Evolutionary conservation across 2,888 invertebrate genomes (phyloP).

Genomic region (Ametastegia equiseti): DNA sequence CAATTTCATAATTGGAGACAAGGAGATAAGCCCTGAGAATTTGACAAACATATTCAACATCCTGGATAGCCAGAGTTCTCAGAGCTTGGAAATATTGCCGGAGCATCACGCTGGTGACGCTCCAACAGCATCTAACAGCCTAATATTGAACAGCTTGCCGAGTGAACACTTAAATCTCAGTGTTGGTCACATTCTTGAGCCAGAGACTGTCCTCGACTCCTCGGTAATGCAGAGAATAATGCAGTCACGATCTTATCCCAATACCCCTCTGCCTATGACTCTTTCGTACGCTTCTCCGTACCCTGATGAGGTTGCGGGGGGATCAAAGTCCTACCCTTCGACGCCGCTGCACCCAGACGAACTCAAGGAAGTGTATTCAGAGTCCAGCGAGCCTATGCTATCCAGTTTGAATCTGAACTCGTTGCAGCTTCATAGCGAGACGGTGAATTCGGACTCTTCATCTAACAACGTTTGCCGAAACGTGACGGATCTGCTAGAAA

Average conservation of each 20-base stretch:
- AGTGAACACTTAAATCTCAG: slow-evolving; percentile 63
- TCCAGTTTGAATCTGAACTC: slow-evolving; percentile 72
- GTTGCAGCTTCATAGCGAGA: slow-evolving; percentile 64
- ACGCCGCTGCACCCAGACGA: slow-evolving; percentile 79
- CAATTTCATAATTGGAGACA: slow-evolving; percentile 70
- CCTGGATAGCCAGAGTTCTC: slow-evolving; percentile 75
- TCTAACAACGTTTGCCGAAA: slow-evolving; percentile 67
- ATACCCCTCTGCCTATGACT: slow-evolving; percentile 72
- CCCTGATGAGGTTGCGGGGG: slow-evolving; percentile 67
- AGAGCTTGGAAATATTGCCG: slow-evolving; percentile 63
- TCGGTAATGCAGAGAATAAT: slow-evolving; percentile 68
- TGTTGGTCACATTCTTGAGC: slow-evolving; percentile 61
- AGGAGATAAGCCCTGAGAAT: slow-evolving; percentile 78
- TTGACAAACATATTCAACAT: slow-evolving; percentile 83
- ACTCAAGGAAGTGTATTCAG: slow-evolving; percentile 61
- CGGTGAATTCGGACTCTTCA: slow-evolving; percentile 58
- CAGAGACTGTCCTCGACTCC: slow-evolving; percentile 63
- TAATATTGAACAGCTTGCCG: slow-evolving; percentile 61
- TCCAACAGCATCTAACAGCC: slow-evolving; percentile 60
- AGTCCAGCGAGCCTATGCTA: slow-evolving; percentile 72
- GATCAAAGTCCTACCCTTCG: slow-evolving; percentile 87
- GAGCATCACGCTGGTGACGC: slow-evolving; percentile 59
- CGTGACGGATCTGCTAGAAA: slow-evolving; percentile 70
- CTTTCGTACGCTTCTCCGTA: slow-evolving; percentile 63
- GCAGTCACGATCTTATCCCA: slow-evolving; percentile 74